Conservation (phyloP, 1,140 invertebrate species). For the Pogonomyrmex californicus region DNA sequence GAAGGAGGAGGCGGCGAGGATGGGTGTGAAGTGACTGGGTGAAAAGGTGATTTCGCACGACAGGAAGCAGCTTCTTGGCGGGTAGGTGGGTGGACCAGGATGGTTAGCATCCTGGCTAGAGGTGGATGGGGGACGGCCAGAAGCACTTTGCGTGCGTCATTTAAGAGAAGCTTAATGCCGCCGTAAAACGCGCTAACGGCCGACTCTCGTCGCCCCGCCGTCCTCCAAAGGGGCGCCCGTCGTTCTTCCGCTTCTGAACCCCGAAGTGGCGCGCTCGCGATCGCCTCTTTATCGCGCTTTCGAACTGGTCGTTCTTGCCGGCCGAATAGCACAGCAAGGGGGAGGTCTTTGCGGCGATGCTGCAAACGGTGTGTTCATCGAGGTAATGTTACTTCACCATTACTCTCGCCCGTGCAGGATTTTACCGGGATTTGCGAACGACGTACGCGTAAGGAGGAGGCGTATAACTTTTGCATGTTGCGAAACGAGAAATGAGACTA, state of each 20-base stretch:
- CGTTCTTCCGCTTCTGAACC: constrained; percentile 51
- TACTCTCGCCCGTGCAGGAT: neutral
- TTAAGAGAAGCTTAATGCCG: constrained; percentile 80
- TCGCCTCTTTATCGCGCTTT: constrained; percentile 52
- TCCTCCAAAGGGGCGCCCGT: constrained; percentile 44
- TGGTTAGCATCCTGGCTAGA: constrained; percentile 52
- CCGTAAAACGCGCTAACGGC: constrained; percentile 80
- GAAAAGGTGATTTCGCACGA: constrained; percentile 58
- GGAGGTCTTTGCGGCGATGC: neutral
- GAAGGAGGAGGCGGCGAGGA: constrained; percentile 34
- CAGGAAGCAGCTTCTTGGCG: constrained; percentile 43
- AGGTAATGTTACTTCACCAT: constrained; percentile 24
- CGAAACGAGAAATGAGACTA: neutral
- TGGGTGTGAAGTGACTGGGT: constrained; percentile 47
- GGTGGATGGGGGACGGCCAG: constrained; percentile 31
- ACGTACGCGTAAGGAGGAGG: neutral
- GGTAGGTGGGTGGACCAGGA: constrained; percentile 52
- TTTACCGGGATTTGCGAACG: neutral
- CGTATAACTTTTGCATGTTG: constrained; percentile 13
- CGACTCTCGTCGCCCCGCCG: constrained; percentile 62
- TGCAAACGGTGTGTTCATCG: neutral
- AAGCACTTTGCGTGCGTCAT: constrained; percentile 78
- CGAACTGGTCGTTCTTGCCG: neutral
- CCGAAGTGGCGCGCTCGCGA: constrained; percentile 27
- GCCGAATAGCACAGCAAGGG: neutral